Conservation (phyloP, 2,888 invertebrate species). For the Trachelus iudaicus region DNA sequence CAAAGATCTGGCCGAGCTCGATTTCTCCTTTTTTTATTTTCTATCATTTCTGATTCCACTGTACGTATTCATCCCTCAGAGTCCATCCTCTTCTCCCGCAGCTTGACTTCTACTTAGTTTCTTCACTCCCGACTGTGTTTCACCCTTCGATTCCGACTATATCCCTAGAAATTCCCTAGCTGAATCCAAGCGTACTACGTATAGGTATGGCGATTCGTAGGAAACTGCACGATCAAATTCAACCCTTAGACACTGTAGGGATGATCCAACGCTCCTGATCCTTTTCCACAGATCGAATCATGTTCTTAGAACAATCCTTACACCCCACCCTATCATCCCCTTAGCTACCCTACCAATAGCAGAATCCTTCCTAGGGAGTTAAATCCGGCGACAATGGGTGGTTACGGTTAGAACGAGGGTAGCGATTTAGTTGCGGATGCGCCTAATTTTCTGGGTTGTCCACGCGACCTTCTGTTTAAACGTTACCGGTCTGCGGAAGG, state of each 20-base stretch:
- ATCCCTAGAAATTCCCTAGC: not conserved
- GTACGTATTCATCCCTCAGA: not conserved
- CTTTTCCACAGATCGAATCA: not conserved
- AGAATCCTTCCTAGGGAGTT: conserved; percentile 22
- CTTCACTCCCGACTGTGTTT: not conserved
- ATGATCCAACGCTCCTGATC: not conserved
- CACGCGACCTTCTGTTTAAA: conserved; percentile 51
- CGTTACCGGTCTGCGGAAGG: conserved; percentile 29
- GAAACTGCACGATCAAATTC: not conserved
- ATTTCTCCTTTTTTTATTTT: not conserved
- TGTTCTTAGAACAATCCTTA: not conserved
- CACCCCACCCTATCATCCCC: not conserved
- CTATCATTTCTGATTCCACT: not conserved
- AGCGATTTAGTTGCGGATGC: conserved; percentile 55
- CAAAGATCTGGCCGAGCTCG: not conserved
- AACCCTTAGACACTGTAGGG: not conserved
- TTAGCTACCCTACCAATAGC: not conserved
- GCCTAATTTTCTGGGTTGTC: conserved; percentile 56
- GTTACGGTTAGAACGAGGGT: conserved; percentile 36
- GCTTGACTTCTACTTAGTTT: not conserved
- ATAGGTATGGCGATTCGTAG: not conserved
- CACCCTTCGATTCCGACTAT: not conserved
- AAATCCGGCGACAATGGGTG: conserved; percentile 49
- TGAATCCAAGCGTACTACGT: not conserved
- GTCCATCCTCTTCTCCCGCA: not conserved